Evolutionary conservation across 2,797 vertebrate genomes (phyloP).

Genomic region (Cryptoprocta ferox): DNA sequence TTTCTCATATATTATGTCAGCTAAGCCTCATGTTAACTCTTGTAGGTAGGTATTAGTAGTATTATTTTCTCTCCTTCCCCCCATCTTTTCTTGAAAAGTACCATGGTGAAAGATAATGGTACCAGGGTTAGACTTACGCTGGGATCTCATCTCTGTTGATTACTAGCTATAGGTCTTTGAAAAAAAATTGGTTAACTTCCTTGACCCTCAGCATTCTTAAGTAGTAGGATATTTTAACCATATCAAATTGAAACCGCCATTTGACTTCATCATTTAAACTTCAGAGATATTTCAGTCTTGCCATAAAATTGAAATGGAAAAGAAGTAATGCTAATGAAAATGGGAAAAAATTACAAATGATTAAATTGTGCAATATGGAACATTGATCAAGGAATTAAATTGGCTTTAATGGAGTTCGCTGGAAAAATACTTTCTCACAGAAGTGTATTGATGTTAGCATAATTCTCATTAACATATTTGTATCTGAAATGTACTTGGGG

Average conservation of each 20-base stretch:
- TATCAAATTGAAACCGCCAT: slow-evolving; percentile 10
- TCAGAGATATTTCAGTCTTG: slow-evolving; percentile 60
- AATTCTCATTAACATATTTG: slow-evolving; percentile 71
- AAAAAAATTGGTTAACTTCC: slow-evolving; percentile 10
- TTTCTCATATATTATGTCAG: not conserved
- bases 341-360: slow-evolving; percentile 66
- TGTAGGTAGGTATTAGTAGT: not conserved
- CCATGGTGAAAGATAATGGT: not conserved
- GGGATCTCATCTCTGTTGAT: not conserved
- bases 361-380: slow-evolving; percentile 71
- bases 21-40: not conserved
- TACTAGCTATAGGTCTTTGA: not conserved
- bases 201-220: not conserved
- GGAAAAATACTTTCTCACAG: slow-evolving; percentile 61
- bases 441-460: slow-evolving; percentile 65
- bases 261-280: slow-evolving; percentile 50
- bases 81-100: not conserved
- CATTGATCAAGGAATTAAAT: slow-evolving; percentile 73
- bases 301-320: slow-evolving; percentile 69
- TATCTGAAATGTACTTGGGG: slow-evolving; percentile 51
- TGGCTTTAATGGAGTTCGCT: slow-evolving; percentile 73
- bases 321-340: slow-evolving; percentile 77
- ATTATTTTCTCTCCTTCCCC: not conserved
- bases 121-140: not conserved
- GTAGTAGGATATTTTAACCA: slow-evolving; percentile 31